Conservation (phyloP, 2,888 invertebrate species). For the Amphipyra berbera region DNA sequence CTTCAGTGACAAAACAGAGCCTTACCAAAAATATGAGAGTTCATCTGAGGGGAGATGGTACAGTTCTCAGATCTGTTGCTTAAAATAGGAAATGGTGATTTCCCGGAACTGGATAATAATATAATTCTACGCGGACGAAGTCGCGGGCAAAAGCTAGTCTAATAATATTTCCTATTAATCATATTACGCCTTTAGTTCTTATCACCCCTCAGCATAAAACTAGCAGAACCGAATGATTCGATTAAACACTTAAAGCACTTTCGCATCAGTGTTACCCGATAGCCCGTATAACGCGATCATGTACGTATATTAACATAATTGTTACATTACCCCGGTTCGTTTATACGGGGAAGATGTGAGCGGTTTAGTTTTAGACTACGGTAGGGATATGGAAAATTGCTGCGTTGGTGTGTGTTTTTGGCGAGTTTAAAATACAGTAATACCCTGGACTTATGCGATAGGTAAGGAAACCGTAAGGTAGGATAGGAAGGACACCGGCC, state of each 20-base stretch:
- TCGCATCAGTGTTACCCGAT: conserved; percentile 43
- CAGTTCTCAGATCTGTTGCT: too few species aligned
- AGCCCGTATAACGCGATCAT: conserved; percentile 50
- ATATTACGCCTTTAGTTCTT: neutral
- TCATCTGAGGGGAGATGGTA: too few species aligned
- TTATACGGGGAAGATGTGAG: neutral
- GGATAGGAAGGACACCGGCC: too few species aligned
- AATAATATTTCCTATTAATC: neutral
- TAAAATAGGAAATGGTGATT: too few species aligned
- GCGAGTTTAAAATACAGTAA: too few species aligned
- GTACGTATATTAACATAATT: conserved; percentile 46
- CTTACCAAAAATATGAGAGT: too few species aligned
- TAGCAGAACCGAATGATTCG: conserved; percentile 58
- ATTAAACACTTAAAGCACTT: conserved; percentile 61
- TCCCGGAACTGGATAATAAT: too few species aligned
- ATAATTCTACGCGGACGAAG: too few species aligned
- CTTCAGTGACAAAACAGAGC: too few species aligned
- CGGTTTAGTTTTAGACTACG: conserved; percentile 6
- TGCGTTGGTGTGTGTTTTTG: neutral
- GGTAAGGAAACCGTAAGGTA: too few species aligned
- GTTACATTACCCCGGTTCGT: conserved; percentile 26
- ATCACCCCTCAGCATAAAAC: conserved; percentile 23
- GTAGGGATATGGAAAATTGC: conserved; percentile 13
- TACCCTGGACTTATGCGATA: too few species aligned
- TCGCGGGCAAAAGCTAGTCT: too few species aligned